Conservation (phyloP, 2,888 invertebrate genomes). For the Heteromurus nitidus region DNA sequence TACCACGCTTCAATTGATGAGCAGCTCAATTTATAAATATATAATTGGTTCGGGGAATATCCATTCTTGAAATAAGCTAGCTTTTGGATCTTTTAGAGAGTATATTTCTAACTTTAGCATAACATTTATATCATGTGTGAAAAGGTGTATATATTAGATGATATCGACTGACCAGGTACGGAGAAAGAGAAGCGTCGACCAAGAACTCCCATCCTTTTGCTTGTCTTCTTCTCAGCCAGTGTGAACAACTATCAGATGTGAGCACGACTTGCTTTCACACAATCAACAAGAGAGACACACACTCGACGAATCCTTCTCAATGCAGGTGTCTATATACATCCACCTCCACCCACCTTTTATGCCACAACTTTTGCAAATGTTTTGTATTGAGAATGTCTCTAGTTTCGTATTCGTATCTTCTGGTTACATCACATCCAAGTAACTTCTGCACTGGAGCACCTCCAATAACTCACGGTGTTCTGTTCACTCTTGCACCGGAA, state of each 20-base stretch:
- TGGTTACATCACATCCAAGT: not conserved
- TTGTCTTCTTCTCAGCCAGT: constrained; percentile 60
- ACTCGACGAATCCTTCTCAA: not conserved
- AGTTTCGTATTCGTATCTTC: not conserved
- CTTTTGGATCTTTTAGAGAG: not conserved
- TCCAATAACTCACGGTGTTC: too few relatives aligned
- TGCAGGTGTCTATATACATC: not conserved
- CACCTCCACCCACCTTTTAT: too few relatives aligned
- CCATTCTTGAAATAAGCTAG: not conserved
- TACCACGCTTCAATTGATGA: not conserved
- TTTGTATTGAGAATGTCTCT: too few relatives aligned
- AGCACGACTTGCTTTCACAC: not conserved
- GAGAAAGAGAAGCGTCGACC: constrained; percentile 69
- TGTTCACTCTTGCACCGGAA: too few relatives aligned
- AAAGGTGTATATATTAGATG: too few relatives aligned
- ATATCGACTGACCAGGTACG: constrained; percentile 55
- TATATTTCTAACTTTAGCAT: not conserved
- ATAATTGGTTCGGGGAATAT: too few relatives aligned
- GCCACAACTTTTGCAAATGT: too few relatives aligned
- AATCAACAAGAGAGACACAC: not conserved
- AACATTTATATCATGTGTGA: not conserved
- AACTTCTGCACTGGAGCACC: too few relatives aligned
- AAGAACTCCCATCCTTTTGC: constrained; percentile 67
- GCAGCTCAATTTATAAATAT: not conserved
- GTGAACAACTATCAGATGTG: constrained; percentile 28